A percentile compares a stretch with the other conserved stretches of the same genome.
Conservation (phyloP, 2,797 vertebrate genomes). For the Rhadinocentrus ornatus region DNA sequence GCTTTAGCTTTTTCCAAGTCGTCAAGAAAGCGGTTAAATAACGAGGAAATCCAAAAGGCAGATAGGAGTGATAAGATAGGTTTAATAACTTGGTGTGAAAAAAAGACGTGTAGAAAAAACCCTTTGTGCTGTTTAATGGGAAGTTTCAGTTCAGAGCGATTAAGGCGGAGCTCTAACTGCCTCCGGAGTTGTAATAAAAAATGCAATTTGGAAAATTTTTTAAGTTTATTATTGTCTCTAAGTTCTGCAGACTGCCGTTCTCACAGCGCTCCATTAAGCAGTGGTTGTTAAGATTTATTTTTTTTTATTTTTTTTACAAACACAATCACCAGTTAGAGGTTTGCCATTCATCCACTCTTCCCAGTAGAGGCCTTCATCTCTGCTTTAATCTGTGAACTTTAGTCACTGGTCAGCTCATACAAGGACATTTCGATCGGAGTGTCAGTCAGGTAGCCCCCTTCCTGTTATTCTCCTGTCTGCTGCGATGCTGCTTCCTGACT, state of each 20-base stretch:
- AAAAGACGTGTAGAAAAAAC: background rate
- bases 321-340: slow-evolving; percentile 62
- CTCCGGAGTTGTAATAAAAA: slow-evolving; percentile 47
- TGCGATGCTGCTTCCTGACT: slow-evolving; percentile 58
- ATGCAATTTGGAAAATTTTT: slow-evolving; percentile 45
- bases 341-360: slow-evolving; percentile 46
- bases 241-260: slow-evolving; percentile 12
- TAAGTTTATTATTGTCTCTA: slow-evolving; percentile 11
- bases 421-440: slow-evolving; percentile 51
- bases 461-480: slow-evolving; percentile 72
- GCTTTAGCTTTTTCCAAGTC: slow-evolving; percentile 20
- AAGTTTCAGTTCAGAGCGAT: slow-evolving; percentile 35
- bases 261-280: slow-evolving; percentile 54
- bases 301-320: too few relatives aligned
- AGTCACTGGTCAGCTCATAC: slow-evolving; percentile 36
- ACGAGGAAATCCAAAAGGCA: slow-evolving; percentile 19
- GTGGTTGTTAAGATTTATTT: slow-evolving; percentile 54
- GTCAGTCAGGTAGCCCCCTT: slow-evolving; percentile 66
- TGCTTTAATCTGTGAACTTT: slow-evolving; percentile 55
- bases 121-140: slow-evolving; percentile 28
- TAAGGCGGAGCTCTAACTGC: slow-evolving; percentile 20
- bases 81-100: slow-evolving; percentile 22
- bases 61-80: slow-evolving; percentile 10
- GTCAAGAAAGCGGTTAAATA: slow-evolving; percentile 18
- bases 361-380: slow-evolving; percentile 33